These are phyloP conservation scores for Ips typographus DNA, from an alignment of 1,140 invertebrate species.

Conservation along the genomic window DNA sequence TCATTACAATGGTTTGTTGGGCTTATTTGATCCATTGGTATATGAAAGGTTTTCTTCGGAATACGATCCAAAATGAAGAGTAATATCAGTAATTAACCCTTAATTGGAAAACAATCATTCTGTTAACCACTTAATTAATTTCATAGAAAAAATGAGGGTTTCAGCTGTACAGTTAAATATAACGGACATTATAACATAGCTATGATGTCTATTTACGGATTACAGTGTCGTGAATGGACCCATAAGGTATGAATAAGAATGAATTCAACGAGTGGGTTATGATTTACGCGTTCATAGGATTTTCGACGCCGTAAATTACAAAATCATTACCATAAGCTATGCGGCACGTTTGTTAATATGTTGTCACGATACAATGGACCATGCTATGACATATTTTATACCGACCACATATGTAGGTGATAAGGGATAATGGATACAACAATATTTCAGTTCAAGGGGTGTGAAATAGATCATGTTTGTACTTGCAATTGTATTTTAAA, in stretches of 20 bases:
- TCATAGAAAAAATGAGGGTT: no score
- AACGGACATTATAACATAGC: background rate
- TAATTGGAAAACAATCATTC: no score
- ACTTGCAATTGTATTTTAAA: no score
- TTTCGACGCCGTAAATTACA: conserved; percentile 3
- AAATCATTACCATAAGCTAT: conserved; percentile 5
- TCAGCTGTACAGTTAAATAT: no score
- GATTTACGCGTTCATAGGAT: conserved; percentile 6
- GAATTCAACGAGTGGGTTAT: background rate
- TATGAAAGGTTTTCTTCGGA: no score
- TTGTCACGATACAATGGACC: conserved; percentile 3
- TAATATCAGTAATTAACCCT: no score
- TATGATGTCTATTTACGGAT: background rate
- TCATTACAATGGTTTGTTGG: no score
- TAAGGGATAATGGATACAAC: background rate
- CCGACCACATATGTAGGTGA: conserved; percentile 2
- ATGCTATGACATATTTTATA: background rate
- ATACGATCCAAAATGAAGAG: no score
- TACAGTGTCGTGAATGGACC: background rate
- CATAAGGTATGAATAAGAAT: conserved; percentile 5
- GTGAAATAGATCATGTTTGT: no score
- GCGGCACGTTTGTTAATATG: conserved; percentile 5
- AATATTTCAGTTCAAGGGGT: no score
- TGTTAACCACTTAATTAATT: no score
- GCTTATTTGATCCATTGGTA: no score